These are phyloP conservation scores for Phocoena sinus DNA, from an alignment of 2,113 vertebrate species.

Conservation along the genomic window DNA sequence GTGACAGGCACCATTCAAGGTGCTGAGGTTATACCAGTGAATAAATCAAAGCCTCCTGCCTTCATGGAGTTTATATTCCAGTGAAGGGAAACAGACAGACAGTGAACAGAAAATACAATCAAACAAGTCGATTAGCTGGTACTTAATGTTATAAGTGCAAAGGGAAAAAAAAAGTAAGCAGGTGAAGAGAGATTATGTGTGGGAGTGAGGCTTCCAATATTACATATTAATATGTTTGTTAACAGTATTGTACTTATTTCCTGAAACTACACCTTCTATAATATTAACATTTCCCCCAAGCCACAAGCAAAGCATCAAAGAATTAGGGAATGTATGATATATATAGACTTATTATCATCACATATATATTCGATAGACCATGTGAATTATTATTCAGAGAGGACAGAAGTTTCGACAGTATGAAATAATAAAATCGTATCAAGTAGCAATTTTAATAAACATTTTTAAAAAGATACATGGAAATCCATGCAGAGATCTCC, in stretches of 20 bases:
- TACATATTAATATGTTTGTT: neutral
- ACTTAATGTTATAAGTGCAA: neutral
- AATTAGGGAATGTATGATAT: neutral
- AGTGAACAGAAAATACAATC: neutral
- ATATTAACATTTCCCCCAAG: slow-evolving; percentile 4
- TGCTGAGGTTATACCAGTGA: neutral
- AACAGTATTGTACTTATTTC: neutral
- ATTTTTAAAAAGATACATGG: neutral
- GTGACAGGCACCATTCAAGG: neutral
- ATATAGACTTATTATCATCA: neutral
- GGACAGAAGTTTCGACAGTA: neutral
- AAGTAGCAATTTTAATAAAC: neutral
- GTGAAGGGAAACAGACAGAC: neutral
- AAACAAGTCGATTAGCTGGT: neutral
- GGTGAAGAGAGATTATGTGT: neutral
- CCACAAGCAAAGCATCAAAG: slow-evolving; percentile 6
- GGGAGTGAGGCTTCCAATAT: neutral
- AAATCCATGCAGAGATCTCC: neutral
- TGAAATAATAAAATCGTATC: neutral
- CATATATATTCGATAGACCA: neutral
- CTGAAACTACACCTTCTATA: neutral
- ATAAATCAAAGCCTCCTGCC: neutral
- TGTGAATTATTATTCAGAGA: slow-evolving; percentile 25
- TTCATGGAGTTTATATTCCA: neutral
- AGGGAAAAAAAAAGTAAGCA: neutral